Conservation (phyloP, 2,888 invertebrate genomes). For the Lysandra bellargus region DNA sequence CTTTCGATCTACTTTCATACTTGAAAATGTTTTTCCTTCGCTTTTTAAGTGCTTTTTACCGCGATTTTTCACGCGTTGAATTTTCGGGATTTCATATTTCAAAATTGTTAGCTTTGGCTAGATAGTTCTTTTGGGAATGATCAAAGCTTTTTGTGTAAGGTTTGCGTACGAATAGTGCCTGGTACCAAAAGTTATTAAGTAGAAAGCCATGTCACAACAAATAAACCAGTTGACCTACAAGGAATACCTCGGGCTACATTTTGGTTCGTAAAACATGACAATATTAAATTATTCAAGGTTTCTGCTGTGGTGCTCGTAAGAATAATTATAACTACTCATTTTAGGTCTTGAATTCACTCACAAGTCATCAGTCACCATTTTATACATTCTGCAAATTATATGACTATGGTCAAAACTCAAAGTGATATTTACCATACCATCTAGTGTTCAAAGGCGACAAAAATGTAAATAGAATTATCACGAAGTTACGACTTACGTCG, state of each 20-base stretch:
- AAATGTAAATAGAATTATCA: neutral
- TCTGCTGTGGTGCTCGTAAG: too few relatives aligned
- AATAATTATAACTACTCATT: too few relatives aligned
- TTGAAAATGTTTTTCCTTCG: constrained; percentile 5
- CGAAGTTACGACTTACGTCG: neutral
- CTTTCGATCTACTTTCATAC: constrained; percentile 34
- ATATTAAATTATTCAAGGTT: neutral
- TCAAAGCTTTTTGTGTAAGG: neutral
- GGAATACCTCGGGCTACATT: neutral
- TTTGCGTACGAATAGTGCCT: neutral
- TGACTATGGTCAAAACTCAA: neutral
- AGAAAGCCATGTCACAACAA: neutral
- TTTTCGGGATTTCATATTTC: neutral
- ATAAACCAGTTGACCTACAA: constrained; percentile 1
- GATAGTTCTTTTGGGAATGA: neutral
- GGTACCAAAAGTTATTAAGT: neutral
- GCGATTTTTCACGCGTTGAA: neutral
- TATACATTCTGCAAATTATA: too few relatives aligned
- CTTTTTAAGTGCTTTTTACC: constrained; percentile 11
- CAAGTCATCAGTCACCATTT: too few relatives aligned
- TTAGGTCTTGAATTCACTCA: too few relatives aligned
- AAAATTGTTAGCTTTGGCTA: neutral
- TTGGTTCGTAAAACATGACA: neutral
- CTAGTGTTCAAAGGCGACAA: neutral
- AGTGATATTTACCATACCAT: neutral